phyloP scores from a whole-genome alignment of 2,797 vertebrate genomes.

The Crocidura indochinensis region DNA sequence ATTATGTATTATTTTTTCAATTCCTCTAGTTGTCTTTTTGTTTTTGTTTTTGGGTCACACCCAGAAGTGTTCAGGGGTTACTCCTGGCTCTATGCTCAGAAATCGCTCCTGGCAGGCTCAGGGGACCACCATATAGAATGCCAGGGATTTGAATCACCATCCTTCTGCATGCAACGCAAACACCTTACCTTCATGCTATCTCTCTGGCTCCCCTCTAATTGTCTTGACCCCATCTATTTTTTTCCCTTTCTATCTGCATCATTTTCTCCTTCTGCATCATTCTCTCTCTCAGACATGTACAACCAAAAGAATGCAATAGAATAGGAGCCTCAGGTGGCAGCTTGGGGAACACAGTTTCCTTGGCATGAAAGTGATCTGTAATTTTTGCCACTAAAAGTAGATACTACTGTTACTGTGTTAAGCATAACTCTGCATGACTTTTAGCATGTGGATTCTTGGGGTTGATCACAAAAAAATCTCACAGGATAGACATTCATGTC shows the following conservation, averaged over 20 bases:
- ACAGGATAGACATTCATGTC: accelerated
- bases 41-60: no score
- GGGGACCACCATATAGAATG: no score
- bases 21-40: neutral
- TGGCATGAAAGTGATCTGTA: neutral
- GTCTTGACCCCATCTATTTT: accelerated
- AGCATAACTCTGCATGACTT: neutral
- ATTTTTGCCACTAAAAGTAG: neutral
- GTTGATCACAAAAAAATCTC: neutral
- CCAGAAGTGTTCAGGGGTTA: no score
- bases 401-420: no score
- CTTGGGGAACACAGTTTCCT: neutral
- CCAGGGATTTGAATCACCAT: no score
- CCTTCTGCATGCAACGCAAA: no score
- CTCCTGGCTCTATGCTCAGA: no score
- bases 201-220: neutral
- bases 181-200: no score
- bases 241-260: neutral
- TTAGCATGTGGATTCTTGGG: accelerated
- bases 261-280: neutral
- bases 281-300: neutral
- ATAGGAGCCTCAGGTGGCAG: neutral
- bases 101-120: no score
- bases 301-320: neutral
- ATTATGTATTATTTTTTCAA: neutral